Evolutionary conservation across 2,113 vertebrate genomes (phyloP).

Genomic region (Mungos mungo): DNA sequence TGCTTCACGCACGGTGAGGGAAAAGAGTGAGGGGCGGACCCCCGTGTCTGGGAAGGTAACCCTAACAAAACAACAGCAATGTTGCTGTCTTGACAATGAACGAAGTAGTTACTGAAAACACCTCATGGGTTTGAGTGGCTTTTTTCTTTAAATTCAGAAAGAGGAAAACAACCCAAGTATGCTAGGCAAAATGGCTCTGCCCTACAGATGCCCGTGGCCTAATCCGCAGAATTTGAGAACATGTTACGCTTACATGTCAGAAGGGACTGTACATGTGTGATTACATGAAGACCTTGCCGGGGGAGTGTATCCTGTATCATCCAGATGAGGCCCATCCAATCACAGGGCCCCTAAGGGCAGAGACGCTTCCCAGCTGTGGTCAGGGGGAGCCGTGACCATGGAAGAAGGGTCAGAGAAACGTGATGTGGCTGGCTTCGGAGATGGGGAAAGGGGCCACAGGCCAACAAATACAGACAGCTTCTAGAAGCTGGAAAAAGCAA

Average conservation of each 20-base stretch:
- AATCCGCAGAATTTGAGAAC: background rate
- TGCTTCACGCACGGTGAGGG: background rate
- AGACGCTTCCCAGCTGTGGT: background rate
- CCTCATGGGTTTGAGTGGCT: background rate
- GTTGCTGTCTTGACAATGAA: background rate
- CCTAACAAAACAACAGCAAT: background rate
- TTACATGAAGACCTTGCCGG: background rate
- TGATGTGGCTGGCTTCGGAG: background rate
- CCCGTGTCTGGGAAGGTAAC: background rate
- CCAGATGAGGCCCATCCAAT: background rate
- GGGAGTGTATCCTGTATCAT: background rate
- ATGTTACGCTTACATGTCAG: background rate
- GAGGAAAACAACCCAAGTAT: background rate
- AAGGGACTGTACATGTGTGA: background rate
- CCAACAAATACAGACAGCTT: background rate
- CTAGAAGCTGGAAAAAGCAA: background rate
- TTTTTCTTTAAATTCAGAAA: constrained; percentile 28
- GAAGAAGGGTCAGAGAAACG: background rate
- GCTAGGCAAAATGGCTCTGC: background rate
- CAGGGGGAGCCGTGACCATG: background rate
- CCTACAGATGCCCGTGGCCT: background rate
- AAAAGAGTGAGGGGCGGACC: background rate
- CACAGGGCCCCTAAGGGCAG: background rate
- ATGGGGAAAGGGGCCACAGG: background rate
- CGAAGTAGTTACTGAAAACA: background rate